These are phyloP conservation scores for Gastrophryne carolinensis DNA, from an alignment of 2,797 vertebrate species.

Conservation along the genomic window DNA sequence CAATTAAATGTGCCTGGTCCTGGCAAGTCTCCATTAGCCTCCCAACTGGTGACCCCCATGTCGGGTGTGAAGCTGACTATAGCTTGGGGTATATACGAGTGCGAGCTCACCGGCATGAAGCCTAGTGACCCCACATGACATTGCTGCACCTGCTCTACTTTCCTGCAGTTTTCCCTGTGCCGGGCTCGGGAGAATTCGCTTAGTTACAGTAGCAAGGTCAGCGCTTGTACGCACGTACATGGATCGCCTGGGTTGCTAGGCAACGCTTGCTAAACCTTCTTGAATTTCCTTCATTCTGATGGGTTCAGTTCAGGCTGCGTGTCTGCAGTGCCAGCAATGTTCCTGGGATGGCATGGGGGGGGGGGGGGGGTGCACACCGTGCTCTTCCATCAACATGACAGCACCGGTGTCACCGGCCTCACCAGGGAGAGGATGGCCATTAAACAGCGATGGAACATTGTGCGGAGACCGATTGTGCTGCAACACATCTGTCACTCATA, in stretches of 20 bases:
- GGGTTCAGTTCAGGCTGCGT: slow-evolving; percentile 19
- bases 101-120: neutral
- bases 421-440: neutral
- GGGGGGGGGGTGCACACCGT: neutral
- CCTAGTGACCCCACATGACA: neutral
- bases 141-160: slow-evolving; percentile 3
- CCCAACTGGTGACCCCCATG: too few species aligned
- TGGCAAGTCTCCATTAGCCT: too few species aligned
- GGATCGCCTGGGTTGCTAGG: neutral
- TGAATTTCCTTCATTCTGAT: slow-evolving; percentile 10
- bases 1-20: too few species aligned
- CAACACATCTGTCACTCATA: too few species aligned
- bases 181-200: slow-evolving; percentile 9
- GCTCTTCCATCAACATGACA: neutral
- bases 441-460: too few species aligned
- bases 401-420: neutral
- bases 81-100: too few species aligned
- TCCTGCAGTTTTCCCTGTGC: neutral
- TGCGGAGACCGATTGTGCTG: too few species aligned
- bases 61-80: too few species aligned
- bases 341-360: neutral
- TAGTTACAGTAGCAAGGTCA: slow-evolving; percentile 27
- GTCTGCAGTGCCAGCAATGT: neutral
- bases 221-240: neutral
- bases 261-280: neutral